Percentiles rank a stretch among this genome's conserved stretches.
Evolutionary conservation across 2,888 invertebrate species (phyloP).

Genomic region (Agrilus biguttatus): DNA sequence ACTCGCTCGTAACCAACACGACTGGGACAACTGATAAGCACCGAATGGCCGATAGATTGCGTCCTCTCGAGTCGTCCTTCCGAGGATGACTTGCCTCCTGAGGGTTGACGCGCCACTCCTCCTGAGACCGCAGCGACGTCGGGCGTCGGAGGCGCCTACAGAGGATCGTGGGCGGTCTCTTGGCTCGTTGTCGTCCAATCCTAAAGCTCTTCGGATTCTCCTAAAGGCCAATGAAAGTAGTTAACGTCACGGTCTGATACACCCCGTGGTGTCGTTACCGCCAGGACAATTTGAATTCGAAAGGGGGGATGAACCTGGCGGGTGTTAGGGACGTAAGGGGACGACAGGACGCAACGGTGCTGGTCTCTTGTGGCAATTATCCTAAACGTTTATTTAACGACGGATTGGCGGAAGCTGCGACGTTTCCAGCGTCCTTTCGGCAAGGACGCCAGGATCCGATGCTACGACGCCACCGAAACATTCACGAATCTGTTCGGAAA

Average conservation of each 20-base stretch:
- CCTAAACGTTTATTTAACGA: constrained; percentile 13
- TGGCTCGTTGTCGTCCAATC: constrained; percentile 16
- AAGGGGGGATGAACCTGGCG: constrained; percentile 16
- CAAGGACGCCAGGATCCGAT: no score
- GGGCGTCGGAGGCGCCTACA: constrained; percentile 17
- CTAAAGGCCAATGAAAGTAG: constrained; percentile 16
- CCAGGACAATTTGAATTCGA: constrained; percentile 13
- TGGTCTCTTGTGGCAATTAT: constrained; percentile 26
- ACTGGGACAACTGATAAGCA: constrained; percentile 30
- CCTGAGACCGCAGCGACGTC: constrained; percentile 34
- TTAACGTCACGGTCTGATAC: constrained; percentile 14
- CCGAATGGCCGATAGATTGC: constrained; percentile 24
- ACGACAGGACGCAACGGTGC: constrained; percentile 17
- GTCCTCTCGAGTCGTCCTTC: constrained; percentile 21
- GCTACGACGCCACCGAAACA: no score
- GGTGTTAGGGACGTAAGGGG: constrained; percentile 11
- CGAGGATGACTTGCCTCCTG: constrained; percentile 28
- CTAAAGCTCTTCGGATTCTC: constrained; percentile 23
- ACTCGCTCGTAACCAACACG: constrained; percentile 17
- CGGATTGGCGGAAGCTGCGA: constrained; percentile 17
- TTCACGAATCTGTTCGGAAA: no score
- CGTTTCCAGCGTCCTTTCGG: constrained; percentile 8
- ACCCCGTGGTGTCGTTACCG: constrained; percentile 17
- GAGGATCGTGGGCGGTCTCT: constrained; percentile 19
- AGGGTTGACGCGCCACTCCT: constrained; percentile 37